Evolutionary conservation across 2,888 invertebrate genomes (phyloP).

Genomic region (Pammene fasciana): DNA sequence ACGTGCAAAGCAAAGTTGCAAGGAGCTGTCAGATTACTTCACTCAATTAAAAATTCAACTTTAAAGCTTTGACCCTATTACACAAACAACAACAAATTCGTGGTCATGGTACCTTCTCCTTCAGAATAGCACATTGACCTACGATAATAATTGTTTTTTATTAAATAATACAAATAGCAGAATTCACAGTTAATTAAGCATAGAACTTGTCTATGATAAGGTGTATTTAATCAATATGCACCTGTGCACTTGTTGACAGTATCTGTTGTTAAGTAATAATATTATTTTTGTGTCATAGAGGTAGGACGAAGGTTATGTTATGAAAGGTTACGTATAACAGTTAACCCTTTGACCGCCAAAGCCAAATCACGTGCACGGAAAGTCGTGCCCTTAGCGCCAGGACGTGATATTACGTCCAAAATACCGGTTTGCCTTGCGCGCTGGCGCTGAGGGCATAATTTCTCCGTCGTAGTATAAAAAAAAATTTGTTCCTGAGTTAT

Average conservation of each 20-base stretch:
- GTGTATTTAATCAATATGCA: neutral
- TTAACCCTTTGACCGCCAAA: too few species aligned
- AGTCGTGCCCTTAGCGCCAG: too few species aligned
- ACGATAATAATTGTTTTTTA: conserved; percentile 14
- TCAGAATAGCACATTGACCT: neutral
- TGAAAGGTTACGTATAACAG: neutral
- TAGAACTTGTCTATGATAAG: conserved; percentile 17
- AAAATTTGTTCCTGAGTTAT: too few species aligned
- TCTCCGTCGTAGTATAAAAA: too few species aligned
- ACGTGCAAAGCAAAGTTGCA: too few species aligned
- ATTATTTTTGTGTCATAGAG: neutral
- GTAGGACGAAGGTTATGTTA: neutral
- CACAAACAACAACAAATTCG: conserved; percentile 6
- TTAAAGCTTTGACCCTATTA: neutral
- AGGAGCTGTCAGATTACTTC: too few species aligned
- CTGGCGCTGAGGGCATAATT: too few species aligned
- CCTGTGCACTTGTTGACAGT: neutral
- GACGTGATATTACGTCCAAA: too few species aligned
- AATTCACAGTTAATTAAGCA: conserved; percentile 11
- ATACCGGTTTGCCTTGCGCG: too few species aligned
- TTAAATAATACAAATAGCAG: conserved; percentile 14
- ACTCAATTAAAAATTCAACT: too few species aligned
- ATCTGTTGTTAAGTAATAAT: neutral
- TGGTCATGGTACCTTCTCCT: conserved; percentile 13
- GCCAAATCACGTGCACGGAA: too few species aligned